phyloP scores from a whole-genome alignment of 1,140 invertebrate species.

The Melipona quadrifasciata region DNA sequence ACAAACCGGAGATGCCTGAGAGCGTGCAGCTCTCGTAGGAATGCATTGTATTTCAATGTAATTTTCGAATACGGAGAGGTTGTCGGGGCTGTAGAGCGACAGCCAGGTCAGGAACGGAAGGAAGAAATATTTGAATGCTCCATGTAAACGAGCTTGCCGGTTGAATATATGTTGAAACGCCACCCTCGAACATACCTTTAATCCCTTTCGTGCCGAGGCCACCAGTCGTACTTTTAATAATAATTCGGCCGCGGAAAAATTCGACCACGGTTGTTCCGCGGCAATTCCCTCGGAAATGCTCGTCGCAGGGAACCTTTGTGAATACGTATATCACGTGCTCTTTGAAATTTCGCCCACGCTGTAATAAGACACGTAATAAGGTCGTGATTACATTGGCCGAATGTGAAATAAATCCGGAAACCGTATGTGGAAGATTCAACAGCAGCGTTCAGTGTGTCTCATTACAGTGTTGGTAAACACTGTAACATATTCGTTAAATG shows the following conservation, averaged over 20 bases:
- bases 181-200: neutral
- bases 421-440: neutral
- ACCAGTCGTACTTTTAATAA: neutral
- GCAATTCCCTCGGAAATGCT: too few relatives aligned
- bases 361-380: neutral
- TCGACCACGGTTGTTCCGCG: neutral
- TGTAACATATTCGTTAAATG: too few relatives aligned
- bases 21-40: conserved; percentile 14
- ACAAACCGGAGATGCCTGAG: conserved; percentile 3
- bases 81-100: conserved; percentile 1
- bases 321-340: neutral
- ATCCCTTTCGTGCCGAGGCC: neutral
- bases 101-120: conserved; percentile 9
- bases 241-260: too few relatives aligned
- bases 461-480: too few relatives aligned
- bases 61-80: neutral
- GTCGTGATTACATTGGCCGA: neutral
- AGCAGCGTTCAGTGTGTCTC: too few relatives aligned
- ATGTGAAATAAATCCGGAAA: neutral
- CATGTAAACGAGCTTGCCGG: neutral
- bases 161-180: neutral
- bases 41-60: conserved; percentile 30
- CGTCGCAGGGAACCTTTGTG: neutral
- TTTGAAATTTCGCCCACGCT: neutral
- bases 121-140: conserved; percentile 23